Conservation (phyloP, 1,140 invertebrate genomes). For the Musca domestica region DNA sequence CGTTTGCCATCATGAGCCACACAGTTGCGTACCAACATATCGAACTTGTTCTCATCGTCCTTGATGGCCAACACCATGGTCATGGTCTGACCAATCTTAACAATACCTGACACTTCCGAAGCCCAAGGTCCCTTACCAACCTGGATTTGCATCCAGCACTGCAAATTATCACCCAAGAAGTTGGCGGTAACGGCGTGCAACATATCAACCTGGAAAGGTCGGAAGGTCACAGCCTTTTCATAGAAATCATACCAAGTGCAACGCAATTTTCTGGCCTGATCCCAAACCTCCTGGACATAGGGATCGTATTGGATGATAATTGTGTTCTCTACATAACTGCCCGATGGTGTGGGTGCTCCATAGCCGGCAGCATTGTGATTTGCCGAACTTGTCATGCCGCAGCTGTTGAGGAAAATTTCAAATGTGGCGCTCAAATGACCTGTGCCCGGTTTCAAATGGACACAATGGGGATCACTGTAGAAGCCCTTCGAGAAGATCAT, state of each 20-base stretch:
- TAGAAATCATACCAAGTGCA: slow-evolving; percentile 96
- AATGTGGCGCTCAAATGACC: slow-evolving; percentile 87
- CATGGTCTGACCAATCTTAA: slow-evolving; percentile 95
- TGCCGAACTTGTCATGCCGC: slow-evolving; percentile 85
- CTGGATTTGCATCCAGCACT: slow-evolving; percentile 96
- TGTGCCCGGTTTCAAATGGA: slow-evolving; percentile 84
- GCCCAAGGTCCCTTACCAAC: slow-evolving; percentile 93
- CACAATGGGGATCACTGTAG: slow-evolving; percentile 87
- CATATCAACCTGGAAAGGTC: slow-evolving; percentile 93
- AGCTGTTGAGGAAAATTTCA: slow-evolving; percentile 87
- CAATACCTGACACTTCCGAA: slow-evolving; percentile 89
- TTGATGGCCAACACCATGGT: slow-evolving; percentile 94
- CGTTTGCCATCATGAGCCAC: slow-evolving; percentile 92
- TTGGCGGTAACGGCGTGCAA: slow-evolving; percentile 90
- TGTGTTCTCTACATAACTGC: slow-evolving; percentile 91
- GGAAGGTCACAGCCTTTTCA: slow-evolving; percentile 90
- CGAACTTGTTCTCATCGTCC: slow-evolving; percentile 93
- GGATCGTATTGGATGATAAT: slow-evolving; percentile 95
- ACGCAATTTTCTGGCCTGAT: slow-evolving; percentile 78
- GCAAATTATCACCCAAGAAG: slow-evolving; percentile 90
- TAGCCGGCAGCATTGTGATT: slow-evolving; percentile 79
- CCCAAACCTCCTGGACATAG: slow-evolving; percentile 90
- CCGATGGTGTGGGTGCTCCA: slow-evolving; percentile 80
- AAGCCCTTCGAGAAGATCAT: slow-evolving; percentile 94
- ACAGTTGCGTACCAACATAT: slow-evolving; percentile 91